Evolutionary conservation across 2,797 vertebrate species (phyloP).

Genomic region (Chromis chromis): DNA sequence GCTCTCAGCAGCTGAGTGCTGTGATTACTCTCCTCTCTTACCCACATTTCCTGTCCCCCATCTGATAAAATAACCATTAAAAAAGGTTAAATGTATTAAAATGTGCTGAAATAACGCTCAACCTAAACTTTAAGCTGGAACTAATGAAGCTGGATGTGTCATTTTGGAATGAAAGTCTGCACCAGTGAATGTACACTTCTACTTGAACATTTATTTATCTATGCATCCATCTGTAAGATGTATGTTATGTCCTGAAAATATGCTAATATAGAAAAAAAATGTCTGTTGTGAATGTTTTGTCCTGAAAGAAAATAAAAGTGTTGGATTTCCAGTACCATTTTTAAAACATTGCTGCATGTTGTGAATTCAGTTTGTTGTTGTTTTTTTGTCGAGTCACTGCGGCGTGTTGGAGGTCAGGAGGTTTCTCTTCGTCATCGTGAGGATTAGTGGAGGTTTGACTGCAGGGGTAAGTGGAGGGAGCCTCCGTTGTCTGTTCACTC

Average conservation of each 20-base stretch:
- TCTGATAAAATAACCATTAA: neutral
- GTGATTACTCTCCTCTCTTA: neutral
- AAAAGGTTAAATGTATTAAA: slow-evolving; percentile 18
- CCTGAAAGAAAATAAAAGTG: slow-evolving; percentile 53
- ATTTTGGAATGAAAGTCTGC: slow-evolving; percentile 41
- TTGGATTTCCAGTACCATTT: slow-evolving; percentile 29
- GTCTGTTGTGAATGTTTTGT: slow-evolving; percentile 50
- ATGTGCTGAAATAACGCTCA: slow-evolving; percentile 27
- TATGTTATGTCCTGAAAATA: slow-evolving; percentile 39
- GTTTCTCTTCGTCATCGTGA: slow-evolving; percentile 50
- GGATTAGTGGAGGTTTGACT: slow-evolving; percentile 32
- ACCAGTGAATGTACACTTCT: slow-evolving; percentile 58
- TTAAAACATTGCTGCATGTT: neutral
- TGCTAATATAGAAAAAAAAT: slow-evolving; percentile 31
- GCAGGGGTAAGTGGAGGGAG: slow-evolving; percentile 22
- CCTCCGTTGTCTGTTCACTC: neutral
- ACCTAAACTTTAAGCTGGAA: neutral
- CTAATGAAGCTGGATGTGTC: slow-evolving; percentile 12
- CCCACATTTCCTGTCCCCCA: neutral
- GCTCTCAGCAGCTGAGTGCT: too few species aligned
- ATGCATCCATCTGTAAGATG: slow-evolving; percentile 42
- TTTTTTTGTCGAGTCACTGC: slow-evolving; percentile 17
- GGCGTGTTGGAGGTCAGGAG: neutral
- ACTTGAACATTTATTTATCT: slow-evolving; percentile 57
- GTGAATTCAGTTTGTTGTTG: neutral